These are phyloP conservation scores for Anguilla megastoma DNA, from an alignment of 2,797 vertebrate genomes.

Conservation along the genomic window DNA sequence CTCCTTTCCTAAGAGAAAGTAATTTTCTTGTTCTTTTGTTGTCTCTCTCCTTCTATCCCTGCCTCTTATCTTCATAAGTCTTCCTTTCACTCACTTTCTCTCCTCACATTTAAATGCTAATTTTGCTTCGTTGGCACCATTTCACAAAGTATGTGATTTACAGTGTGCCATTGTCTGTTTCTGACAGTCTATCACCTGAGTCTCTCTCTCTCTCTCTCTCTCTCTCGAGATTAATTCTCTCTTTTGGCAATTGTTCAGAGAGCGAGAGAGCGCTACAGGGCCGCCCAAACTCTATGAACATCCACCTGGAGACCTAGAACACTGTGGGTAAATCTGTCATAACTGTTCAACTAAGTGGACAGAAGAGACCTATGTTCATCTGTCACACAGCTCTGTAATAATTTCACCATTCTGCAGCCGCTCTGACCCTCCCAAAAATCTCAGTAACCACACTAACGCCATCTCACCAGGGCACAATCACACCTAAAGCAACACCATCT, in stretches of 20 bases:
- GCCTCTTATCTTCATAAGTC: neutral
- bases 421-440: neutral
- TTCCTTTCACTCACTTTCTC: neutral
- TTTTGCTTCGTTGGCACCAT: neutral
- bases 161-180: neutral
- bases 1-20: neutral
- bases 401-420: neutral
- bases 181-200: neutral
- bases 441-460: neutral
- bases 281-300: neutral
- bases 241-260: too few species aligned
- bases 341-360: neutral
- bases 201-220: neutral
- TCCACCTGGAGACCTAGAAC: neutral
- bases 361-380: constrained; percentile 14
- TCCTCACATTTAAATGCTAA: neutral
- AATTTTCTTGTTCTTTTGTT: neutral
- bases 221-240: neutral
- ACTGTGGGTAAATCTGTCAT: neutral
- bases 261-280: neutral
- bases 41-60: neutral
- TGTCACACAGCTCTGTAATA: constrained; percentile 3
- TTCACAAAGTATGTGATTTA: neutral
- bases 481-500: constrained; percentile 24
- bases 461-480: constrained; percentile 15